Evolutionary conservation across 2,113 vertebrate species (phyloP).

Genomic region (Ploceus nigricollis): DNA sequence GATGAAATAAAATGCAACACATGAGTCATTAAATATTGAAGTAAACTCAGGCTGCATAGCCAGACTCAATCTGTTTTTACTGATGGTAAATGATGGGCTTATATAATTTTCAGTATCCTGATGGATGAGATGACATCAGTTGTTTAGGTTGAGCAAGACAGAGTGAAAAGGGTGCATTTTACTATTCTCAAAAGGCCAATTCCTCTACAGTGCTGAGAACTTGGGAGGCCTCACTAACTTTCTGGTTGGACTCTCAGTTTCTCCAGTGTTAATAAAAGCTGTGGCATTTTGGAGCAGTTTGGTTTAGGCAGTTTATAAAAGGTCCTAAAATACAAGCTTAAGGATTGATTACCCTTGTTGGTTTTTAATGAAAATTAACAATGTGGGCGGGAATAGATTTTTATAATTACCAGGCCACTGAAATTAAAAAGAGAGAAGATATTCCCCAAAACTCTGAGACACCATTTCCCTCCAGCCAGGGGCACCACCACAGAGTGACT

Average conservation of each 20-base stretch:
- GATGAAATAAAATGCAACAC: not conserved
- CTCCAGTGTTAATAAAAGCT: not conserved
- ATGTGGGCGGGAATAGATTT: not conserved
- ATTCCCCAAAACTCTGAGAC: not conserved
- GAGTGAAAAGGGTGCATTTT: not conserved
- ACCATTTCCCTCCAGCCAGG: not conserved
- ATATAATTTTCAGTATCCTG: constrained; percentile 38
- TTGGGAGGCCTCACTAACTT: not conserved
- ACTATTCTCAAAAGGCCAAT: not conserved
- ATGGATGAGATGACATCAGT: not conserved
- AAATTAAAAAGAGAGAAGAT: constrained; percentile 13
- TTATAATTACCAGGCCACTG: constrained; percentile 18
- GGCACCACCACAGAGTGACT: not conserved
- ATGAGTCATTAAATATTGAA: constrained; percentile 48
- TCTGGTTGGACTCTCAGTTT: not conserved
- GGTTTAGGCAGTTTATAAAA: not conserved
- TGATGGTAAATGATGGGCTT: not conserved
- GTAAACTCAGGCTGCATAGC: not conserved
- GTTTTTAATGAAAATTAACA: constrained; percentile 49
- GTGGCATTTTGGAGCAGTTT: not conserved
- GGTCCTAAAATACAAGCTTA: not conserved
- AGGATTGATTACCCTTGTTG: constrained; percentile 43
- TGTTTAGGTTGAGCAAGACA: not conserved
- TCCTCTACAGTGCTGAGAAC: not conserved
- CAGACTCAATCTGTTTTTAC: constrained; percentile 10